Percentiles rank a stretch among this genome's conserved stretches.
phyloP scores from a whole-genome alignment of 2,888 invertebrate species.

The Orgyia antiqua region DNA sequence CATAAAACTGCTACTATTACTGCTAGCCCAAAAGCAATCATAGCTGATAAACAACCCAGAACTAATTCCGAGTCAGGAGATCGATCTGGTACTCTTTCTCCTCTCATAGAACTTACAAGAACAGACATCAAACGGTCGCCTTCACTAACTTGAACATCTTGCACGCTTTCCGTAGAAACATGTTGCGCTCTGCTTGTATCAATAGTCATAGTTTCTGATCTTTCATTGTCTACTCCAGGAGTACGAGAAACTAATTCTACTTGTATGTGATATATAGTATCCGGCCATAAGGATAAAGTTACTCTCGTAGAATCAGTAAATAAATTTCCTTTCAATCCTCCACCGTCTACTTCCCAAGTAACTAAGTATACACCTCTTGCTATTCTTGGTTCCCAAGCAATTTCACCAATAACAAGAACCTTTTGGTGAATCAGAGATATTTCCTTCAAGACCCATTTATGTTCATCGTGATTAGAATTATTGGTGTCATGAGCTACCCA shows the following conservation, averaged over 20 bases:
- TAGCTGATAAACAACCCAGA: constrained; percentile 79
- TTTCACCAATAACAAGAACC: constrained; percentile 83
- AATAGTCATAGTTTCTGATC: constrained; percentile 81
- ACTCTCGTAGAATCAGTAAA: constrained; percentile 89
- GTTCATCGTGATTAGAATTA: constrained; percentile 64
- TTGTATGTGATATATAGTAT: constrained; percentile 89
- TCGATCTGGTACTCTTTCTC: constrained; percentile 73
- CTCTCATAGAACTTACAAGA: constrained; percentile 80
- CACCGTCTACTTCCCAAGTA: constrained; percentile 90
- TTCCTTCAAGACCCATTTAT: constrained; percentile 81
- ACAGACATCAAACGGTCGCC: constrained; percentile 80
- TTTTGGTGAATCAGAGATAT: constrained; percentile 85
- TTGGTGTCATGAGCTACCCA: constrained; percentile 77
- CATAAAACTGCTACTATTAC: constrained; percentile 74
- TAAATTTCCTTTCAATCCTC: constrained; percentile 88
- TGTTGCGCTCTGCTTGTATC: constrained; percentile 81
- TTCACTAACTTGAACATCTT: constrained; percentile 78
- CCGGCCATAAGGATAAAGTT: constrained; percentile 88
- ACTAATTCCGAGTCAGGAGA: constrained; percentile 77
- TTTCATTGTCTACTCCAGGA: constrained; percentile 79
- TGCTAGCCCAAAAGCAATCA: constrained; percentile 67
- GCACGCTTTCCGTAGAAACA: constrained; percentile 81
- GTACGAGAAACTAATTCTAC: constrained; percentile 81
- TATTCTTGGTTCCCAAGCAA: constrained; percentile 84
- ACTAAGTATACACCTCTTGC: constrained; percentile 85